Base-by-base conservation (phyloP, 2,113 vertebrate species). In the Chlorodrepanis virens region DNA sequence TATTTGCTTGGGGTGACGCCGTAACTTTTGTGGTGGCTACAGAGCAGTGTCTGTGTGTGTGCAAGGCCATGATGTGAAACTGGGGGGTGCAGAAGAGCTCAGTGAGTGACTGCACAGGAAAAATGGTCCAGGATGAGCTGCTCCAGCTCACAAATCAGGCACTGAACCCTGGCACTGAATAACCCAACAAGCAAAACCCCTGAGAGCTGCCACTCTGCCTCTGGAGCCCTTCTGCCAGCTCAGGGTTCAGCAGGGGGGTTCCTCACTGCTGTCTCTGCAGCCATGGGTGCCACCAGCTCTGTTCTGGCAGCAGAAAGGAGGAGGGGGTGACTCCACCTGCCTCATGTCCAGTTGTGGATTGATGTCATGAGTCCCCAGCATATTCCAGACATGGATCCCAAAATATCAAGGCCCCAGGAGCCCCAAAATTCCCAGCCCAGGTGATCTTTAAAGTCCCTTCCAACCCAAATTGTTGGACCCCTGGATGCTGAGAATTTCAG, bases 1-100 rank as follows among this genome's bases (percentile, higher is more conserved):
- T 80, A 95, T 96, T 98, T 97, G 87, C 88, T 87, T 69, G 93
- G 59, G 42, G 57, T 21, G 28, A 50, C 31, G 10, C 79, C 3
- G 1, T 79, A 15, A 52, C 57, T 93, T 80, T 23, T 70, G 93
- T 77, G 1, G 1, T 4, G 10, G 25, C 85, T 40, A 42, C 92
- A 89, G 89, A 67, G 39, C 29, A 2, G 45, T 14, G 49, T 47
- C 85, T 85, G 83, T 28, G 37, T n/a, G 64, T 39, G 39, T 71
- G 74, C 65, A 37, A 60, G 82, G 92, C 88, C 63, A 18, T 27
- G 74, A 13, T 94, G 93, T 56, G 83, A 28, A 88, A 27, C 44
- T 69, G 80, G 68, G 94, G 94, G 69, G 40, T 11, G 59, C 74
- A 60, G 10, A 93, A 42, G 89, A 82, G 77, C 64, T 93, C 44